Percentiles rank a stretch among this genome's conserved stretches.
Evolutionary conservation across 2,888 invertebrate species (phyloP).

Genomic region (Eristalinus sepulchralis): DNA sequence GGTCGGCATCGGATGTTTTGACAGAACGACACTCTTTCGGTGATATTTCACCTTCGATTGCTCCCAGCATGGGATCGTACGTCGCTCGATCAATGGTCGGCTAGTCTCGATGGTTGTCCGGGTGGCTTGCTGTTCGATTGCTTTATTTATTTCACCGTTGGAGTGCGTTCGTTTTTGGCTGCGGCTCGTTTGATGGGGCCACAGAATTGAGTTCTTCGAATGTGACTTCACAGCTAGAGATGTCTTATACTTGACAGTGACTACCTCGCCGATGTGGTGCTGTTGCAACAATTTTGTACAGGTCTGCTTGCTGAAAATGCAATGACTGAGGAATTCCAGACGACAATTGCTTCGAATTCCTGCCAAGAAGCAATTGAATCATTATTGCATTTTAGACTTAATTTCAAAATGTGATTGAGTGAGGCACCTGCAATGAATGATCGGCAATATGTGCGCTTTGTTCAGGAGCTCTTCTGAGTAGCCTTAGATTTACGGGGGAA

Average conservation of each 20-base stretch:
- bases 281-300: constrained; percentile 21
- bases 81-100: background rate
- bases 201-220: constrained; percentile 67
- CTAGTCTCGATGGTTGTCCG: background rate
- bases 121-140: constrained; percentile 42
- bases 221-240: constrained; percentile 66
- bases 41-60: constrained; percentile 69
- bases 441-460: too few species aligned
- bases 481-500: too few species aligned
- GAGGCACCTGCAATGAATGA: too few species aligned
- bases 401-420: too few species aligned
- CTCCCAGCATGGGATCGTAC: constrained; percentile 64
- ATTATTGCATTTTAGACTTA: too few species aligned
- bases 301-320: constrained; percentile 32
- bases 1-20: constrained; percentile 67
- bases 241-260: constrained; percentile 63
- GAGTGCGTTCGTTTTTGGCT: constrained; percentile 29
- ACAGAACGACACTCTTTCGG: constrained; percentile 70
- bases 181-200: constrained; percentile 61
- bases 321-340: constrained; percentile 58
- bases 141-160: constrained; percentile 68
- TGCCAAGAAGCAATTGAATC: background rate
- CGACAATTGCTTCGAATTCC: background rate
- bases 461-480: too few species aligned
- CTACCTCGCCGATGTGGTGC: constrained; percentile 33